Conservation (phyloP, 1,140 invertebrate genomes). For the Oryctes rhinoceros region DNA sequence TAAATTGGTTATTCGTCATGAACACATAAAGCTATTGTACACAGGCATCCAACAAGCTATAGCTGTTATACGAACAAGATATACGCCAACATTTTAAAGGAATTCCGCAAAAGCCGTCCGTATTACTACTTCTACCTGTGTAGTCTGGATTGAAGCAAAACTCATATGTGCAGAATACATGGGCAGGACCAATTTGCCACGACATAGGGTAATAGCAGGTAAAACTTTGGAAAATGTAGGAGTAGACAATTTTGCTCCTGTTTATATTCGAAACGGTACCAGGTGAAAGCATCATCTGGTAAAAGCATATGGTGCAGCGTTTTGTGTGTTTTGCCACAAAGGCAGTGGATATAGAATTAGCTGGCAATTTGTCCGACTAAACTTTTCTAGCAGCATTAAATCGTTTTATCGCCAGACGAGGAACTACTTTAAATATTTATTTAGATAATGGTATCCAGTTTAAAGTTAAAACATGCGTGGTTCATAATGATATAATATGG, state of each 20-base stretch:
- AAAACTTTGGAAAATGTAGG: constrained; percentile 40
- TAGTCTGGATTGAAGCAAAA: constrained; percentile 21
- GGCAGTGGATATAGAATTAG: constrained; percentile 59
- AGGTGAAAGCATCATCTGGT: neutral
- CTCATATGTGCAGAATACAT: neutral
- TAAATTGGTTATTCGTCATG: too few relatives aligned
- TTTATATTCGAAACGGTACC: neutral
- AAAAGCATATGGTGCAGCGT: constrained; percentile 47
- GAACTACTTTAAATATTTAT: constrained; percentile 48
- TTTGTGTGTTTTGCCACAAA: constrained; percentile 49
- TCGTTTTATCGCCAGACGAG: constrained; percentile 56
- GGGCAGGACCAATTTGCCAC: neutral
- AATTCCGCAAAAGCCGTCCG: neutral
- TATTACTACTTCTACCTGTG: neutral
- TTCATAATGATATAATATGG: constrained; percentile 46
- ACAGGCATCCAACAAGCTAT: neutral
- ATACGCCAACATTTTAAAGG: neutral
- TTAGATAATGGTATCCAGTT: constrained; percentile 59
- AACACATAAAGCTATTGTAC: constrained; percentile 19
- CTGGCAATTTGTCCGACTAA: constrained; percentile 50
- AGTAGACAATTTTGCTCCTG: constrained; percentile 42
- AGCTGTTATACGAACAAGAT: neutral
- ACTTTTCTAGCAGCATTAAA: constrained; percentile 56
- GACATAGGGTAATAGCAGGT: neutral
- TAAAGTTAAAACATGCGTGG: constrained; percentile 17